Percentiles rank a stretch among this genome's conserved stretches.
Evolutionary conservation across 2,113 vertebrate species (phyloP).

Genomic region (Arvicanthis niloticus): DNA sequence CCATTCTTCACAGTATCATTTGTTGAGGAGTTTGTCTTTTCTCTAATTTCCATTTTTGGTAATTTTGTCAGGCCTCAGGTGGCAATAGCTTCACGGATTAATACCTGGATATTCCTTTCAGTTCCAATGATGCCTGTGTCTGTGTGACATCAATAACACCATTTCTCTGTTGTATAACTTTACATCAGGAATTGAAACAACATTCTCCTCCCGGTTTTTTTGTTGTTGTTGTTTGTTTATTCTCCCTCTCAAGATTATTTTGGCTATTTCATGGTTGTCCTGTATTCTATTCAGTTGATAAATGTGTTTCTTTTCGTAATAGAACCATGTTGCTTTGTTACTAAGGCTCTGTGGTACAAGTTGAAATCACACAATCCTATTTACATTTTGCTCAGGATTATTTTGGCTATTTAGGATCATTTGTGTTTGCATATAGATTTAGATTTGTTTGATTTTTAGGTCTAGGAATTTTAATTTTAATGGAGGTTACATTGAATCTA

Average conservation of each 20-base stretch:
- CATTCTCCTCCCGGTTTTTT: background rate
- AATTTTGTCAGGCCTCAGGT: background rate
- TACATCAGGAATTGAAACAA: no score
- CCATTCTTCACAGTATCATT: background rate
- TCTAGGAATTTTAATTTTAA: background rate
- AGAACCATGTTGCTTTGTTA: background rate
- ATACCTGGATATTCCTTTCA: background rate
- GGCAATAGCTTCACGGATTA: background rate
- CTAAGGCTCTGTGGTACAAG: background rate
- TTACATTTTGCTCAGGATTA: background rate
- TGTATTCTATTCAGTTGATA: background rate
- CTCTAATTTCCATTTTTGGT: background rate
- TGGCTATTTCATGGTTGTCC: background rate
- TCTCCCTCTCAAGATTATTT: background rate
- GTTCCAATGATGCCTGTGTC: background rate
- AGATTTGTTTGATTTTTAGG: background rate
- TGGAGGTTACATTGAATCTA: background rate
- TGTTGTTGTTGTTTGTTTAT: background rate
- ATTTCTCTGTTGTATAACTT: background rate
- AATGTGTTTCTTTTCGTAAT: no score
- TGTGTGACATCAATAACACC: background rate
- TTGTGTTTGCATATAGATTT: background rate
- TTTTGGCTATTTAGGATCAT: background rate
- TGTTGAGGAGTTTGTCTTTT: background rate
- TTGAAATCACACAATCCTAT: background rate